A percentile compares a stretch with the other conserved stretches of the same genome.
These are phyloP conservation scores for Luperina nickerlii DNA, from an alignment of 2,888 invertebrate genomes.

Conservation along the genomic window DNA sequence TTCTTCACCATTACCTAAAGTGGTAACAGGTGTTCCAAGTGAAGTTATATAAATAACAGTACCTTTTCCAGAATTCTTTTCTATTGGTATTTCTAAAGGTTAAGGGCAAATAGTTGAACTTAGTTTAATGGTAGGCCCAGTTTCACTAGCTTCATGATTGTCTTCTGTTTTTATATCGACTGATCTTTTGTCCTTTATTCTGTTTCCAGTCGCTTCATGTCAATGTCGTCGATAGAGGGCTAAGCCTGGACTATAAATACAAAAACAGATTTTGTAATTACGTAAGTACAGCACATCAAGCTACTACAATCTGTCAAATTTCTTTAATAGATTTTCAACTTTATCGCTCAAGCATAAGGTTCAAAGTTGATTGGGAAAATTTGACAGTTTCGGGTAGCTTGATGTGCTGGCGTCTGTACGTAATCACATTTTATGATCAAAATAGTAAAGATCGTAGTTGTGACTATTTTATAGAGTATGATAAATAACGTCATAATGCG, in stretches of 20 bases:
- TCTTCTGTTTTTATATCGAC: constrained; percentile 18
- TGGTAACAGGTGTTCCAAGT: constrained; percentile 29
- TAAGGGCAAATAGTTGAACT: constrained; percentile 32
- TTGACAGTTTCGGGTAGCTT: no score
- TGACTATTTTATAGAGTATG: not conserved
- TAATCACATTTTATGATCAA: not conserved
- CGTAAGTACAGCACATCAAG: no score
- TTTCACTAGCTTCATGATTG: constrained; percentile 9
- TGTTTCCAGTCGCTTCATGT: constrained; percentile 29
- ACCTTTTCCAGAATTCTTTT: constrained; percentile 23
- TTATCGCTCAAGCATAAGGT: no score
- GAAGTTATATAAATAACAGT: constrained; percentile 17
- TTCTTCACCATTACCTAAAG: constrained; percentile 31
- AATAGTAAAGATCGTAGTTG: constrained; percentile 3
- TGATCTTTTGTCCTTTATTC: constrained; percentile 20
- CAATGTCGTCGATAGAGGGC: constrained; percentile 24
- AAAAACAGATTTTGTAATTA: constrained; percentile 12
- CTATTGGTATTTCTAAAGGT: constrained; percentile 26
- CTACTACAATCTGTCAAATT: no score
- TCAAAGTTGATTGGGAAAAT: no score
- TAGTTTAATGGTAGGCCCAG: constrained; percentile 24
- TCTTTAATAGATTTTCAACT: no score
- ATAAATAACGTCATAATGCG: not conserved
- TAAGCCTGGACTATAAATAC: not conserved
- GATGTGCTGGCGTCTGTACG: no score